Conservation (phyloP, 2,797 vertebrate genomes). For the Sarcoramphus papa region DNA sequence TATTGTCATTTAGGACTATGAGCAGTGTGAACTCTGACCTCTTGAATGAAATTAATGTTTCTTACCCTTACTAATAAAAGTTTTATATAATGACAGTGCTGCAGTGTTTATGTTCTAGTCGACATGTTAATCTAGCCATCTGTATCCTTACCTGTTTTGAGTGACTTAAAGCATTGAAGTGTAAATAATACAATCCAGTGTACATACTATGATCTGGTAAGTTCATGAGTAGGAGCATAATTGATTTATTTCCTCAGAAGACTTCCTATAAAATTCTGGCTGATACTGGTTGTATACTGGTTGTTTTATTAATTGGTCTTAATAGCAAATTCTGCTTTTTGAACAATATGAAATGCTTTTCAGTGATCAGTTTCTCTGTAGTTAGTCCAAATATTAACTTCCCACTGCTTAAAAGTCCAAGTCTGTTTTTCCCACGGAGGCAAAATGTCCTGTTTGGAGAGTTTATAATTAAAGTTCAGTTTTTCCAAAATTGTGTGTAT, state of each 20-base stretch:
- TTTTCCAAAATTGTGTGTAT: not conserved
- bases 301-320: not conserved
- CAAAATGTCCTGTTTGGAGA: not conserved
- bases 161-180: not conserved
- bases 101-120: conserved; percentile 23
- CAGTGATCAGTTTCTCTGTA: not conserved
- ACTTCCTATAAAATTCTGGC: not conserved
- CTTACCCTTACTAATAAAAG: conserved; percentile 34
- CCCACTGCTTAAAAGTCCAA: not conserved
- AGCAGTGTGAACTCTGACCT: not conserved
- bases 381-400: not conserved
- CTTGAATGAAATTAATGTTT: conserved; percentile 1
- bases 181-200: not conserved
- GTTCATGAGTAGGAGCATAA: not conserved
- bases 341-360: not conserved
- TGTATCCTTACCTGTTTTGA: not conserved
- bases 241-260: not conserved
- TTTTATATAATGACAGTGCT: not conserved
- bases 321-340: not conserved
- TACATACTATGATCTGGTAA: not conserved
- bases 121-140: not conserved
- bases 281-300: not conserved
- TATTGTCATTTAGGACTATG: not conserved
- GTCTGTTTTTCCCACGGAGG: not conserved
- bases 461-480: not conserved